Percentiles rank a stretch among this genome's conserved stretches.
Conservation (phyloP, 1,140 invertebrate species). For the Papilio dardanus region DNA sequence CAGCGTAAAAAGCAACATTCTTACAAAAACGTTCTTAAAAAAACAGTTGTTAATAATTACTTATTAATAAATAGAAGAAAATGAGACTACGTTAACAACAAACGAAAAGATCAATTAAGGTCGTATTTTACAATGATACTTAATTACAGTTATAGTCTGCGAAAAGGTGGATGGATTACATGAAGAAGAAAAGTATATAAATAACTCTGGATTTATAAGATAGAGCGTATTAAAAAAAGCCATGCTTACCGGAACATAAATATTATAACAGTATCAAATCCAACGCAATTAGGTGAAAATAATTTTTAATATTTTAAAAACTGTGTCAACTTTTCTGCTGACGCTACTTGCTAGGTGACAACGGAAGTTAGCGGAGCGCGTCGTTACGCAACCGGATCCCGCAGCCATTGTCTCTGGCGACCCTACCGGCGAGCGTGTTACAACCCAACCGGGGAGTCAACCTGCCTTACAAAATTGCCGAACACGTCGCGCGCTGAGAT, state of each 20-base stretch:
- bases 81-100: neutral
- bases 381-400: conserved; percentile 61
- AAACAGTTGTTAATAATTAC: neutral
- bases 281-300: neutral
- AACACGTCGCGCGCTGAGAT: conserved; percentile 9
- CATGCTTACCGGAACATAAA: no score
- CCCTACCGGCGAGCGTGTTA: conserved; percentile 45
- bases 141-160: no score
- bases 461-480: conserved; percentile 21
- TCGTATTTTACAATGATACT: no score
- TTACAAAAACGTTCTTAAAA: no score
- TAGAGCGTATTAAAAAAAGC: no score
- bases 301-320: neutral
- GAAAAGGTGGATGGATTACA: no score
- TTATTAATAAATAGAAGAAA: no score
- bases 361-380: conserved; percentile 68
- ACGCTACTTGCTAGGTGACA: conserved; percentile 51
- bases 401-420: conserved; percentile 59
- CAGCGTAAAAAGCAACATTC: no score
- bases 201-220: no score
- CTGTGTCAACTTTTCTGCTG: conserved; percentile 46
- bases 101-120: no score
- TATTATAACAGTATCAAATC: neutral
- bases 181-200: no score
- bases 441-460: no score